A percentile compares a stretch with the other conserved stretches of the same genome.
Evolutionary conservation across 2,113 vertebrate genomes (phyloP).

Genomic region (Elephas maximus): DNA sequence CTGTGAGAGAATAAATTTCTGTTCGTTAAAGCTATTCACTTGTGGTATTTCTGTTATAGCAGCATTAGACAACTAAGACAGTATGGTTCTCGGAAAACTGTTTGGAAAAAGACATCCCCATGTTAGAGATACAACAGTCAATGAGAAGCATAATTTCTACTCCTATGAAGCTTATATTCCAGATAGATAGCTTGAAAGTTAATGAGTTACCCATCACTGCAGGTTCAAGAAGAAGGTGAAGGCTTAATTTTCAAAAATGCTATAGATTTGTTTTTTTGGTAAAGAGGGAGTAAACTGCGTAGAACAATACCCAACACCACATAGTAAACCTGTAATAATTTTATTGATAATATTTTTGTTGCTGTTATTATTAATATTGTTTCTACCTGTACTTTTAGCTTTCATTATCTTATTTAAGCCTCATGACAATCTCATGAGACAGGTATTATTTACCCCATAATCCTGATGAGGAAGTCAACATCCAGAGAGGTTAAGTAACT

Average conservation of each 20-base stretch:
- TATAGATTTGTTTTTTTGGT: not conserved
- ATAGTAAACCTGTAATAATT: not conserved
- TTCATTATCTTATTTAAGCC: constrained; percentile 18
- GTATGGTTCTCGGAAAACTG: not conserved
- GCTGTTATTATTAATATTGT: not conserved
- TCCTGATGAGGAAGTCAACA: constrained; percentile 13
- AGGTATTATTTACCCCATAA: not conserved
- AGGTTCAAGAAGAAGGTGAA: not conserved
- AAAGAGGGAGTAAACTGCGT: not conserved
- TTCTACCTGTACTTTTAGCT: not conserved
- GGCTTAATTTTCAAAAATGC: not conserved
- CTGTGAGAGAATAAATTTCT: no score
- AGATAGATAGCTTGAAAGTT: not conserved
- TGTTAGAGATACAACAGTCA: not conserved
- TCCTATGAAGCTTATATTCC: not conserved
- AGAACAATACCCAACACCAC: not conserved
- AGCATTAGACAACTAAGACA: no score
- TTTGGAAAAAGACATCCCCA: not conserved
- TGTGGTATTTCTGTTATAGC: no score
- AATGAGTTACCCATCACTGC: not conserved
- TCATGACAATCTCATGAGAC: not conserved
- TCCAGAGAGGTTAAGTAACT: not conserved
- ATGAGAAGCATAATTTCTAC: not conserved
- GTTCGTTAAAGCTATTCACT: no score
- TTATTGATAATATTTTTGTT: not conserved